Base-by-base conservation (phyloP, 2,113 vertebrate genomes). In the Oryzias curvinotus region DNA sequence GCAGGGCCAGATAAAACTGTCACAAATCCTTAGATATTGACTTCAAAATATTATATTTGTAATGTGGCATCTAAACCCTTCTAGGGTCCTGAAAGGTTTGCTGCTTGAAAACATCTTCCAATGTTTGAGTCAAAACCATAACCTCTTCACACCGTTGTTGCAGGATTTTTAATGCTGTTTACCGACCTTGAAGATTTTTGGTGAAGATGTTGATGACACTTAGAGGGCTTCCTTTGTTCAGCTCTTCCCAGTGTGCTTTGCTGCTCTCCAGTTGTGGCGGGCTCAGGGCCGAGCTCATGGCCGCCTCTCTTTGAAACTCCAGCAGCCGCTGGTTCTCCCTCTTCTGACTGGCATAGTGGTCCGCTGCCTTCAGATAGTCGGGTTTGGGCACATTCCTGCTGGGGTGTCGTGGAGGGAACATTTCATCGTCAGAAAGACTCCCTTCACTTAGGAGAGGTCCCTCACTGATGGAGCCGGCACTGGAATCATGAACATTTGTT, bases 131-230 rank as follows among this genome's bases (percentile, higher is more conserved):
- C 5, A 28, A 28, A 28, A 28, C 5, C 26, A 7, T 28, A 28
- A 28, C 5, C 26, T 5, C 6, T 28, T 28, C 5, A 28, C 5
- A 28, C 10, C 12, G 10, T 36, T 36, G 12, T 1, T 3, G 12
- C 36, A 7, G 46, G 15, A n/a, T n/a, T 18, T 4, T 56, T 6
- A 23, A 14, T 25, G 7, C 3, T 5, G 5, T 43, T 19, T 63
- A 75, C 89, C 91, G 70, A 97, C 96, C 95, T 94, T 93, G 93
- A n/a, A 93, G 91, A 55, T 93, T 95, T 87, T 94, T 98, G 0
- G 94, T 91, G 82, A 95, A 99, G 83, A 99, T 96, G 85, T 95
- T 98, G 89, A 99, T 98, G 59, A 98, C 96, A 14, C 97, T 98
- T 64, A 96, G 91, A 14, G 96, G 95, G 84, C 96, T 97, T 80